A percentile compares a stretch with the other conserved stretches of the same genome.
Conservation (phyloP, 2,888 invertebrate genomes). For the Pterostichus madidus region DNA sequence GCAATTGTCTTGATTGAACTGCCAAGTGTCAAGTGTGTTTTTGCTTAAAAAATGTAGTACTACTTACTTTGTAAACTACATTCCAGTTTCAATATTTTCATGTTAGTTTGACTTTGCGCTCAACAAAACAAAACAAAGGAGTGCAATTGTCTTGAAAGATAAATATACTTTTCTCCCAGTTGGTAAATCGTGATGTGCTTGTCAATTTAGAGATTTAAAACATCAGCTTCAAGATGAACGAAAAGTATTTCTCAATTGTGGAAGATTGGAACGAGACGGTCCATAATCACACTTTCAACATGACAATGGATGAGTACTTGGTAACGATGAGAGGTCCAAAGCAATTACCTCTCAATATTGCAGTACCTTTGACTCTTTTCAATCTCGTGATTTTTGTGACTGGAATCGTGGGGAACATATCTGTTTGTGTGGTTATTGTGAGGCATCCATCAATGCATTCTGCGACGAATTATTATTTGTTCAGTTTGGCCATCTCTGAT, state of each 20-base stretch:
- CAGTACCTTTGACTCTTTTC: slow-evolving; percentile 82
- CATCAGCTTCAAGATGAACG: too few species aligned
- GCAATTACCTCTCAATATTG: slow-evolving; percentile 73
- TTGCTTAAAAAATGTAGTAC: too few species aligned
- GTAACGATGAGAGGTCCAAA: slow-evolving; percentile 71
- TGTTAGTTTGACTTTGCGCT: too few species aligned
- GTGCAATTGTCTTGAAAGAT: too few species aligned
- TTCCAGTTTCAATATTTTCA: too few species aligned
- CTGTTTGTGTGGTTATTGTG: slow-evolving; percentile 91
- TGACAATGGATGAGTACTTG: background rate
- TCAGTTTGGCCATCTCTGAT: slow-evolving; percentile 93
- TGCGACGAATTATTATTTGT: slow-evolving; percentile 94
- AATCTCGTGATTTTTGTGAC: slow-evolving; percentile 89
- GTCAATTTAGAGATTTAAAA: too few species aligned
- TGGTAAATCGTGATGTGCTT: too few species aligned
- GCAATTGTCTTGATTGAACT: too few species aligned
- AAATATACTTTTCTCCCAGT: too few species aligned
- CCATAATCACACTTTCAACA: background rate
- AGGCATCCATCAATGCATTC: slow-evolving; percentile 91
- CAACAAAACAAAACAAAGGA: too few species aligned
- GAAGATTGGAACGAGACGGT: background rate
- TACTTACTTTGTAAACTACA: too few species aligned
- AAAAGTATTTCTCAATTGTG: background rate
- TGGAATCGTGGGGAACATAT: slow-evolving; percentile 90
- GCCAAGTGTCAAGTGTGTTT: too few species aligned